Evolutionary conservation across 2,888 invertebrate genomes (phyloP).

Genomic region (Galeopsomyia nigrocyanea): DNA sequence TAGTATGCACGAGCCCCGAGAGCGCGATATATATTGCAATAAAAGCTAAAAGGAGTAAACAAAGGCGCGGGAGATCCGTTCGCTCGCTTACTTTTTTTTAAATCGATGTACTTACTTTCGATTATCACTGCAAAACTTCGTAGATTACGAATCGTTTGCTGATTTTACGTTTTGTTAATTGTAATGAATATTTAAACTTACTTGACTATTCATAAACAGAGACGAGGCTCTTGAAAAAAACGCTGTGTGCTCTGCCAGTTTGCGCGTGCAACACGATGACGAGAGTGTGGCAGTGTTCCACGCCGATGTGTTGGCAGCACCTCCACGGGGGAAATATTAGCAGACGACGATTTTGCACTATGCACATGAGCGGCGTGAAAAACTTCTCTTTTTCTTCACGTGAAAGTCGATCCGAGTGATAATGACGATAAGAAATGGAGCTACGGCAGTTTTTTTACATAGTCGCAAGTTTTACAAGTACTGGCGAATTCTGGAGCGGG

Average conservation of each 20-base stretch:
- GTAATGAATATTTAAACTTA: constrained; percentile 30
- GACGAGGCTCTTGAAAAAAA: constrained; percentile 15
- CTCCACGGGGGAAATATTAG: constrained; percentile 18
- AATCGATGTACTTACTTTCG: too few species aligned
- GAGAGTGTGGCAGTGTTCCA: neutral
- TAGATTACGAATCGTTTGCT: too few species aligned
- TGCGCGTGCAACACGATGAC: neutral
- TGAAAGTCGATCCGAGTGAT: neutral
- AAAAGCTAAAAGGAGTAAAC: constrained; percentile 40
- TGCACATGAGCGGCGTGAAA: neutral
- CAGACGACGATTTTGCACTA: constrained; percentile 25
- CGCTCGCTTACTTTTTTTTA: constrained; percentile 24
- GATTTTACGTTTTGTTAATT: neutral
- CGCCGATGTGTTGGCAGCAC: constrained; percentile 36
- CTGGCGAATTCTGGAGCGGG: neutral
- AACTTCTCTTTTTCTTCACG: neutral
- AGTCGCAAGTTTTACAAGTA: constrained; percentile 2
- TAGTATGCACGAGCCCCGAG: too few species aligned
- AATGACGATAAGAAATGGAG: neutral
- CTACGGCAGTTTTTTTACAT: neutral
- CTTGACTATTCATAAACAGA: constrained; percentile 3
- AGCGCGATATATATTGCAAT: constrained; percentile 10
- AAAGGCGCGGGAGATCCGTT: constrained; percentile 37
- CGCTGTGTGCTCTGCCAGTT: constrained; percentile 27
- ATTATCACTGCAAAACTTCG: too few species aligned